These are phyloP conservation scores for Eubasilissa regina DNA, from an alignment of 1,140 invertebrate genomes.

Conservation along the genomic window DNA sequence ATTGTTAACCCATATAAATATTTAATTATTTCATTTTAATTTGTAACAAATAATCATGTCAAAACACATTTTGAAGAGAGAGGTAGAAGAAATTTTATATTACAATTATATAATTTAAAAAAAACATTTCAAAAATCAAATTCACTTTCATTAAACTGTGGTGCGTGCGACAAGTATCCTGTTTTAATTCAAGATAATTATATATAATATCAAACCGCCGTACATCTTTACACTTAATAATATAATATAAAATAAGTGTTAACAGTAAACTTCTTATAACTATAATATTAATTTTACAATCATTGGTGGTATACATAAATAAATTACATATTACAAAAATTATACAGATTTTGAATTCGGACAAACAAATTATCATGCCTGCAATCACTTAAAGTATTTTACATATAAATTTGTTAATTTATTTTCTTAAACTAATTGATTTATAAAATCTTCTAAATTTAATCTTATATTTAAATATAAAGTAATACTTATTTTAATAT, in stretches of 20 bases:
- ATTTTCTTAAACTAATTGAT: conserved; percentile 24
- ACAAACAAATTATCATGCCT: not conserved
- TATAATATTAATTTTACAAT: conserved; percentile 48
- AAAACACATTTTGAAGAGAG: too few species aligned
- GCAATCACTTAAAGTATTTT: not conserved
- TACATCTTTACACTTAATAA: conserved; percentile 3
- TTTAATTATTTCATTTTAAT: too few species aligned
- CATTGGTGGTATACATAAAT: conserved; percentile 53
- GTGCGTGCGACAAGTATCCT: too few species aligned
- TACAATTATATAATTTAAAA: too few species aligned
- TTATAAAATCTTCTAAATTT: conserved; percentile 37
- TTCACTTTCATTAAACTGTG: too few species aligned
- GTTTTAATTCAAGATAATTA: too few species aligned
- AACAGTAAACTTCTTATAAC: conserved; percentile 26
- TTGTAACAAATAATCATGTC: too few species aligned
- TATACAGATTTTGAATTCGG: conserved; percentile 1
- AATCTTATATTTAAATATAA: conserved; percentile 41
- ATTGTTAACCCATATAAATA: too few species aligned
- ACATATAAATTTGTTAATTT: conserved; percentile 7
- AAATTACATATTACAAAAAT: conserved; percentile 49
- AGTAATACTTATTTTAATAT: conserved; percentile 57
- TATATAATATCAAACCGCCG: too few species aligned
- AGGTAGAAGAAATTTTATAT: too few species aligned
- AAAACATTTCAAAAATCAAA: too few species aligned
- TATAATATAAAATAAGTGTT: conserved; percentile 12